phyloP scores from a whole-genome alignment of 1,140 invertebrate genomes.

The Hylyphantes graminicola region DNA sequence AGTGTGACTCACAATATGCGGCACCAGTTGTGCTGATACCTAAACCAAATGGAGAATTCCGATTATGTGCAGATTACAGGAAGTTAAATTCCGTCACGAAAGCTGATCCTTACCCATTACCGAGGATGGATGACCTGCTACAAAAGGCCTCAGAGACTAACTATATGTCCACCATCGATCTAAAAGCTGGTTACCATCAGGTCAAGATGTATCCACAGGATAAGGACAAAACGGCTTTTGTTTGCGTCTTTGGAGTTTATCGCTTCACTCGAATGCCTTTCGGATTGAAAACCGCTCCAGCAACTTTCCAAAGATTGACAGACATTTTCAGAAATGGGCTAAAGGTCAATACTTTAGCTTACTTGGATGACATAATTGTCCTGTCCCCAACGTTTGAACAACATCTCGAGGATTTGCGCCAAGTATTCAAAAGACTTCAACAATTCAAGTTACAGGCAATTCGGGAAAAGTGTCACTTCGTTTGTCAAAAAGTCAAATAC shows the following conservation, averaged over 20 bases:
- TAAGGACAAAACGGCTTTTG: not conserved
- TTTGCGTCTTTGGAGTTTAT: slow-evolving; percentile 65
- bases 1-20: slow-evolving; percentile 66
- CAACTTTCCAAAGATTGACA: slow-evolving; percentile 67
- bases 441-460: slow-evolving; percentile 33
- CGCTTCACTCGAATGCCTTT: slow-evolving; percentile 66
- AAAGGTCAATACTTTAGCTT: slow-evolving; percentile 57
- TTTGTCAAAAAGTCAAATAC: slow-evolving; percentile 22
- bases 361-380: slow-evolving; percentile 66
- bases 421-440: slow-evolving; percentile 27
- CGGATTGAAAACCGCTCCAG: slow-evolving; percentile 66
- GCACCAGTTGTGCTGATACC: slow-evolving; percentile 69
- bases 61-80: slow-evolving; percentile 70
- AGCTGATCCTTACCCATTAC: slow-evolving; percentile 71
- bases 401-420: slow-evolving; percentile 13
- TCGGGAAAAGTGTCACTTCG: slow-evolving; percentile 44
- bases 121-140: slow-evolving; percentile 68
- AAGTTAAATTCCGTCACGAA: slow-evolving; percentile 68
- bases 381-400: slow-evolving; percentile 60
- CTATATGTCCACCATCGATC: not conserved
- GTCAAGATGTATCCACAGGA: not conserved
- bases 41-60: slow-evolving; percentile 69
- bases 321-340: slow-evolving; percentile 64
- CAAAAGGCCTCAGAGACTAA: not conserved
- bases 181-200: slow-evolving; percentile 69